phyloP scores from a whole-genome alignment of 1,140 invertebrate species.

The Leptoteleia sp. region DNA sequence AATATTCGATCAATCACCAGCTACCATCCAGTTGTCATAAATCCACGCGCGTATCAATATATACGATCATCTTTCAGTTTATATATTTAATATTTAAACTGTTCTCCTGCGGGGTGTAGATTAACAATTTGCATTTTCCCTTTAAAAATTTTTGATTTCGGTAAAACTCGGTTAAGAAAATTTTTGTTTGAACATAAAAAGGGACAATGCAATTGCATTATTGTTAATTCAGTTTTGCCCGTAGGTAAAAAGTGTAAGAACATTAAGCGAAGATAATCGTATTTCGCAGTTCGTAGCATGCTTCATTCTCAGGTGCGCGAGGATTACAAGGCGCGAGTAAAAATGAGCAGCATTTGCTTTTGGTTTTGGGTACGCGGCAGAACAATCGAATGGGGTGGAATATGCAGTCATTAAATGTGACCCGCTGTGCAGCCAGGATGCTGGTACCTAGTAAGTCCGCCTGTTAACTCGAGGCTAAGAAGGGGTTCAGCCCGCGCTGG shows the following conservation, averaged over 20 bases:
- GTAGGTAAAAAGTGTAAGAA: not conserved
- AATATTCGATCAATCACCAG: no score
- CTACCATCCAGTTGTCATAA: no score
- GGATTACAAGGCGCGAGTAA: conserved; percentile 43
- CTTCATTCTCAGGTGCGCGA: conserved; percentile 49
- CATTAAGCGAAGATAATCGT: conserved; percentile 28
- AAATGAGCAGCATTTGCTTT: conserved; percentile 58
- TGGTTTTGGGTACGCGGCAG: conserved; percentile 43
- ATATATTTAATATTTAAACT: no score
- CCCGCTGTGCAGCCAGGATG: conserved; percentile 61
- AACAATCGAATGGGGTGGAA: conserved; percentile 67
- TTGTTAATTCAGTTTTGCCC: not conserved
- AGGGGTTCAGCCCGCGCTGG: conserved; percentile 67
- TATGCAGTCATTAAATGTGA: conserved; percentile 71
- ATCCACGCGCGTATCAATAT: no score
- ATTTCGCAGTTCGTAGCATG: conserved; percentile 17
- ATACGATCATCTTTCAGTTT: no score
- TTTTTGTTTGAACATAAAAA: no score
- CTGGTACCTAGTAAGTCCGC: conserved; percentile 65
- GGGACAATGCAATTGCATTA: not conserved
- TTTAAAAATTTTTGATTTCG: no score
- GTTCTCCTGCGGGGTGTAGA: no score
- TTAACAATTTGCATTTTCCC: no score
- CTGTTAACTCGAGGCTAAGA: conserved; percentile 74
- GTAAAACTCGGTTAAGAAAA: no score